A percentile compares a stretch with the other conserved stretches of the same genome.
Evolutionary conservation across 2,888 invertebrate species (phyloP).

Genomic region (Lordiphosa andalusiaca): DNA sequence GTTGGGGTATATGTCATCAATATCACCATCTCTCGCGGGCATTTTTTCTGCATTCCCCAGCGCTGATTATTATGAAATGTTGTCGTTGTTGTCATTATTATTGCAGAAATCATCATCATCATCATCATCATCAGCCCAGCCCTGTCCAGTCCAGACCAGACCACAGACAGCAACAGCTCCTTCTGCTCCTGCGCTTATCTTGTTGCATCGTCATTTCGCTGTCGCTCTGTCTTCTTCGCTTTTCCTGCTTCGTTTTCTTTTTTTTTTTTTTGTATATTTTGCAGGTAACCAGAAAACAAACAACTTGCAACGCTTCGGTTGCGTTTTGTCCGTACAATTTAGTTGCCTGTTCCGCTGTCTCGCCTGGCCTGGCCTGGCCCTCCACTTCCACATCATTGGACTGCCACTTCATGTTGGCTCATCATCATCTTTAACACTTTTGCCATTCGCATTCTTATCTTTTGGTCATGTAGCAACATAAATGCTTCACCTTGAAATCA

Average conservation of each 20-base stretch:
- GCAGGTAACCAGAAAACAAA: conserved; percentile 20
- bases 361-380: conserved; percentile 24
- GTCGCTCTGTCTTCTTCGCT: background rate
- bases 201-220: conserved; percentile 10
- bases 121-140: conserved; percentile 23
- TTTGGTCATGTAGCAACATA: conserved; percentile 52
- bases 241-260: background rate
- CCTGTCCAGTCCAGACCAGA: background rate
- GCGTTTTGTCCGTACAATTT: conserved; percentile 38
- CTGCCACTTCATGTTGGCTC: conserved; percentile 16
- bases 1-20: too few species aligned
- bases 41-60: conserved; percentile 32
- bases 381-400: conserved; percentile 2
- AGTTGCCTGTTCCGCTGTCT: conserved; percentile 65
- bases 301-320: conserved; percentile 32
- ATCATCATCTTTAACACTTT: conserved; percentile 32
- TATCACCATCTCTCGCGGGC: conserved; percentile 12
- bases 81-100: conserved; percentile 42
- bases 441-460: conserved; percentile 44
- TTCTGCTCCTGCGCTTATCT: conserved; percentile 10
- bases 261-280: conserved; percentile 1
- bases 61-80: conserved; percentile 54
- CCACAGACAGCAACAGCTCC: conserved; percentile 6
- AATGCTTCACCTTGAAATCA: conserved; percentile 42
- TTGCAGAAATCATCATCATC: conserved; percentile 33